These are phyloP conservation scores for Thunnus thynnus DNA, from an alignment of 2,113 vertebrate species.

Conservation along the genomic window DNA sequence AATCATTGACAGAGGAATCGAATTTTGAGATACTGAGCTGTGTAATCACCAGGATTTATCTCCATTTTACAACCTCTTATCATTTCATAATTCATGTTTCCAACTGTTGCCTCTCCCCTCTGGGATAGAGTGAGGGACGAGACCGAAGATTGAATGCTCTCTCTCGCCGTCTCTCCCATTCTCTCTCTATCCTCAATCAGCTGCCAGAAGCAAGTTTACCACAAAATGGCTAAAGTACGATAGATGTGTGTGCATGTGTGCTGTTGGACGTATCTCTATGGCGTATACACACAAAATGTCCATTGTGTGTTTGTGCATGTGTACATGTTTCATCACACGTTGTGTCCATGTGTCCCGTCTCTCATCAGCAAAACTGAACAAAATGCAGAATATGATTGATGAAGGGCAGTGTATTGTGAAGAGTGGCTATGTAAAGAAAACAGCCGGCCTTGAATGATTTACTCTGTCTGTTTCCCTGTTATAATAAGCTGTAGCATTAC, in stretches of 20 bases:
- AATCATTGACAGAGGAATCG: slow-evolving; percentile 67
- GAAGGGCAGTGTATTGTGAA: slow-evolving; percentile 65
- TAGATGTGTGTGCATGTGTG: background rate
- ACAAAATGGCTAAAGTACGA: slow-evolving; percentile 33
- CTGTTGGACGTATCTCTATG: background rate
- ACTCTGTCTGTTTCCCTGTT: slow-evolving; percentile 62
- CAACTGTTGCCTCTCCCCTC: slow-evolving; percentile 76
- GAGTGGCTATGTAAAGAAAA: slow-evolving; percentile 64
- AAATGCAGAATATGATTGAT: slow-evolving; percentile 75
- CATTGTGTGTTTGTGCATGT: background rate
- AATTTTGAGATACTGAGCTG: slow-evolving; percentile 72
- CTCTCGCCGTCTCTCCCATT: slow-evolving; percentile 1
- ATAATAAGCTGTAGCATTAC: slow-evolving; percentile 64
- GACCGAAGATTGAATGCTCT: slow-evolving; percentile 55
- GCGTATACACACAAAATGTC: background rate
- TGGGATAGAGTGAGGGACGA: slow-evolving; percentile 49
- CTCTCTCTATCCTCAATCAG: slow-evolving; percentile 41
- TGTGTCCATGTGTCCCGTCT: slow-evolving; percentile 32
- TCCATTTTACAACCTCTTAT: slow-evolving; percentile 80
- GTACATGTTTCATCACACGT: background rate
- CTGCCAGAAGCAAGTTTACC: slow-evolving; percentile 31
- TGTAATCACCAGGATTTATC: slow-evolving; percentile 81
- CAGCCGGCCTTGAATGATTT: slow-evolving; percentile 75
- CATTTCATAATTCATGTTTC: slow-evolving; percentile 77
- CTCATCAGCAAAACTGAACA: slow-evolving; percentile 20